Conservation (phyloP, 2,113 vertebrate genomes). For the Athene cunicularia region DNA sequence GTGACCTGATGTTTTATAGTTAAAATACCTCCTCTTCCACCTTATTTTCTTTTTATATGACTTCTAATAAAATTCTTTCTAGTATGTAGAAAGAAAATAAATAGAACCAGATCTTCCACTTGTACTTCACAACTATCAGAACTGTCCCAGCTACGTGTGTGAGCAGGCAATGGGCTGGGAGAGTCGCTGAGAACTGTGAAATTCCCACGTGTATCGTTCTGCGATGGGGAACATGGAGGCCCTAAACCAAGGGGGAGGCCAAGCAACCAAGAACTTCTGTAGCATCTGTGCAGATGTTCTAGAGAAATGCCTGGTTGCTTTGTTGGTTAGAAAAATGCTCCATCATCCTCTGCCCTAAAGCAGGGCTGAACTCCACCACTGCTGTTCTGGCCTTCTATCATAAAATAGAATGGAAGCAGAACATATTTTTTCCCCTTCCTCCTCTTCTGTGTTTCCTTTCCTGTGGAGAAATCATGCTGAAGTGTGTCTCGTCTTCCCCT, state of each 20-base stretch:
- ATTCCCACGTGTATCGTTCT: neutral
- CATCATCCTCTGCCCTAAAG: neutral
- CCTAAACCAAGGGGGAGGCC: neutral
- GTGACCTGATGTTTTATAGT: neutral
- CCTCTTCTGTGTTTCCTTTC: neutral
- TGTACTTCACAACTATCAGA: neutral
- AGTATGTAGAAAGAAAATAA: neutral
- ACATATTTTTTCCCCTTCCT: neutral
- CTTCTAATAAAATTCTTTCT: neutral
- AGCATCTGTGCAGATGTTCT: neutral
- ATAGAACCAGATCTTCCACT: neutral
- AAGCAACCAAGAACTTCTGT: neutral
- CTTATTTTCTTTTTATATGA: neutral
- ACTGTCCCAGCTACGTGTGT: neutral
- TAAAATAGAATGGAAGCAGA: neutral
- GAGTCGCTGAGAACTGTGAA: neutral
- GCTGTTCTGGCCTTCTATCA: neutral
- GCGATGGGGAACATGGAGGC: neutral
- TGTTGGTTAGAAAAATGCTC: neutral
- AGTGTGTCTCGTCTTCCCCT: neutral
- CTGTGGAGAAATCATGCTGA: neutral
- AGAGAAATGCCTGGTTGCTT: neutral
- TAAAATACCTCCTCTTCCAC: neutral
- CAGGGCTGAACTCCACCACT: neutral
- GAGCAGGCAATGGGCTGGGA: neutral